These are phyloP conservation scores for Cryptus armator DNA, from an alignment of 2,888 invertebrate species.

Conservation along the genomic window DNA sequence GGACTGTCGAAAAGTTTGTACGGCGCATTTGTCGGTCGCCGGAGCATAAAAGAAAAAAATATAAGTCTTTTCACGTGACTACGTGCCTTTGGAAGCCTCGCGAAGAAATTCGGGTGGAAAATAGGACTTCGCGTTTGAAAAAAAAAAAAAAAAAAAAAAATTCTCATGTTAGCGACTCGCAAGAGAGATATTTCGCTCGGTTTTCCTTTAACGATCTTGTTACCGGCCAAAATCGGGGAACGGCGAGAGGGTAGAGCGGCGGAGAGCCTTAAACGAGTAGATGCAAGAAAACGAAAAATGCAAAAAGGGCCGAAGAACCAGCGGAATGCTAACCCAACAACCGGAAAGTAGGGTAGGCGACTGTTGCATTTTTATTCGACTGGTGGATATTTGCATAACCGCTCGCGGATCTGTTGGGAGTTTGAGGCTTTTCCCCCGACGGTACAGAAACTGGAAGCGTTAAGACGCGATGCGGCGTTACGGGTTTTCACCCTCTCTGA, in stretches of 20 bases:
- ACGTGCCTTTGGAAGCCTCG: not conserved
- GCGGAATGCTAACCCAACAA: constrained; percentile 6
- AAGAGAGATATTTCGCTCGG: not conserved
- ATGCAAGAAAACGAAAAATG: not conserved
- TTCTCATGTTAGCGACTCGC: not conserved
- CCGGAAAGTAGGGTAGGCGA: constrained; percentile 15
- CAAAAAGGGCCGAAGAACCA: not conserved
- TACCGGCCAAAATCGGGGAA: constrained; percentile 4
- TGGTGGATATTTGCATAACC: not conserved
- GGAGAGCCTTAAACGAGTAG: not conserved
- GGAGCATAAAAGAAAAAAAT: not conserved
- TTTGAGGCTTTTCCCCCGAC: not conserved
- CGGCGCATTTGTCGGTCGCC: not conserved
- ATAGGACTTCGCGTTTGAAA: not conserved
- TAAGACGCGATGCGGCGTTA: constrained; percentile 9
- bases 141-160: not conserved
- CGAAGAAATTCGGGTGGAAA: constrained; percentile 1
- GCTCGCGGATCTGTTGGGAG: not conserved
- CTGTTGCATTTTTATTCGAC: constrained; percentile 15
- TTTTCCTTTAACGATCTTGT: constrained; percentile 9
- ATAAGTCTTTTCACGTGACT: not conserved
- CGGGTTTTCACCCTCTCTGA: constrained; percentile 11
- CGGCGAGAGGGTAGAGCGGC: not conserved
- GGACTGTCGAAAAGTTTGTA: not conserved
- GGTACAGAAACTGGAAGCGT: constrained; percentile 8